Evolutionary conservation across 2,888 invertebrate genomes (phyloP), one percentile per base, ranked within the genome.

Genomic region (Limnephilus marmoratus): DNA sequence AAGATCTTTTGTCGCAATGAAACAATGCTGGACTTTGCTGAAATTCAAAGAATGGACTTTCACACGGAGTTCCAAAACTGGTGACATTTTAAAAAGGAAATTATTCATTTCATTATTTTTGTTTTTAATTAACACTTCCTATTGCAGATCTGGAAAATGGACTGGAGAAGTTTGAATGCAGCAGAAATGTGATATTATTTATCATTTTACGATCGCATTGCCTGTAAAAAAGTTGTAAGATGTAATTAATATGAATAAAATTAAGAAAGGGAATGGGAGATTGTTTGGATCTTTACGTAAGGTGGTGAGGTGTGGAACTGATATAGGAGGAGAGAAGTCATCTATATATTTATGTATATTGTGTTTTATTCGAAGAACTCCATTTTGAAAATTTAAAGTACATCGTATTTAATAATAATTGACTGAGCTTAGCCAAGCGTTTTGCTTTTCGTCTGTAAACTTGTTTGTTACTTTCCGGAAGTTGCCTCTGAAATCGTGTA

Each of bases 21-120:
- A 83, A 83, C 83, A 83, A 83, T 37, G 83, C 37, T 83, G 37
- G 83, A 83, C 41, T 83, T 37, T 83, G 37, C 41, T 83, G 37
- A 83, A 83, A 83, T 37, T 41, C 34, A 83, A 83, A 37, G 34
- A 83, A 83, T 37, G 83, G 24, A 24, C 68, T 68, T n/a, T 68
- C 68, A 68, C 68, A 68, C 9, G 24, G 53, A 18, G 24, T 68
- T 68, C 2, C 9, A 68, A 68, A 68, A 68, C 68, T 68, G 68
- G 24, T 24, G 68, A 68, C 4, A 24, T 18, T 68, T 68, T 0
- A 68, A 68, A 68, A 5, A 7, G 24, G 18, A 24, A 24, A 68
- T 68, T 68, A 7, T 68, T 68, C 68, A 68, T 68, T n/a, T 68
- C n/a, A 24, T 9, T 68, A 24, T 68, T 9, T 68, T 68, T 9